Evolutionary conservation across 2,113 vertebrate genomes (phyloP), one percentile per base, ranked within the genome.

Genomic region (Thomomys bottae): DNA sequence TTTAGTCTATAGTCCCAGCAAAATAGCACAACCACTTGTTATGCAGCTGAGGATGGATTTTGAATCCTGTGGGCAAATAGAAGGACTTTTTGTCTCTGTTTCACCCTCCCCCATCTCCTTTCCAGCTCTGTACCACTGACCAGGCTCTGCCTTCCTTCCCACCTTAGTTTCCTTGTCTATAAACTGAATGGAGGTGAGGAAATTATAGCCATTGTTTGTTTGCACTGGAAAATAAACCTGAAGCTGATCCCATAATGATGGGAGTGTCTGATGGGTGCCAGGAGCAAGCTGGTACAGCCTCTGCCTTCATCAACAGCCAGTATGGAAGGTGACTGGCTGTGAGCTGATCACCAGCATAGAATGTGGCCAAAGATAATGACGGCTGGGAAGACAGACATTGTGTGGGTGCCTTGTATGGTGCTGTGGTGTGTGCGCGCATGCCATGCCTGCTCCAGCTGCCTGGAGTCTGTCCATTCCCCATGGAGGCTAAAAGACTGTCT

Each of bases 351-450:
- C 2, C 32, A 18, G 24, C 32, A 8, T 17, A 40, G 30, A 40
- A 15, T 21, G n/a, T 2, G 49, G 49, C 49, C 49, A 54, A 15
- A 54, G 49, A 54, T 54, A 54, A 54, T 54, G 49, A 54, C 18
- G 49, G 49, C 49, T 54, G 49, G 18, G 49, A 54, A 54, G 49
- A 17, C 49, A 54, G 49, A 15, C 49, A 54, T 15, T 54, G 49
- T 54, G 49, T 54, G 49, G 49, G 49, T 54, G 15, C 49, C 49
- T 15, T 54, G 3, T 54, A 15, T 54, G 49, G 49, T 54, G 49
- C 3, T 8, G 45, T 8, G 23, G 9, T 0, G n/a, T 32, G 38
- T 8, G 8, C 66, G 23, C 0, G 8, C 15, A 40, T 4, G 3
- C 67, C 11, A 24, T 5, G 38, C 24, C 34, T 30, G 26, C 6